phyloP scores from a whole-genome alignment of 2,888 invertebrate species.

The Macaria notata region DNA sequence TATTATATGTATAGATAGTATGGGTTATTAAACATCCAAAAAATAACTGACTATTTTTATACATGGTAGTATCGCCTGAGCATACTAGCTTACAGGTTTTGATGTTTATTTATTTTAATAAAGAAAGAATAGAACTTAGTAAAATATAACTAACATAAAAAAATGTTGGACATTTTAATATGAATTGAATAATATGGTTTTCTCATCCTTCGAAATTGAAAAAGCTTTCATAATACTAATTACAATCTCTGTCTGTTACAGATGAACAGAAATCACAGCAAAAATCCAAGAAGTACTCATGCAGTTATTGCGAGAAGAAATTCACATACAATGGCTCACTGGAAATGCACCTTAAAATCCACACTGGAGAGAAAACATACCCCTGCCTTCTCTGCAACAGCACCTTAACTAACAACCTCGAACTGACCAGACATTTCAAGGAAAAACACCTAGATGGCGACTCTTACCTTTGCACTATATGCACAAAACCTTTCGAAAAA shows the following conservation, averaged over 20 bases:
- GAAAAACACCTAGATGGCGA: conserved; percentile 47
- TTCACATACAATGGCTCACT: conserved; percentile 53
- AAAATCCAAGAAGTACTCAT: conserved; percentile 42
- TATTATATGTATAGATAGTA: too few species aligned
- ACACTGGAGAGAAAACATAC: conserved; percentile 57
- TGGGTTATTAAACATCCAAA: not conserved
- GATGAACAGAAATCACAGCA: conserved; percentile 25
- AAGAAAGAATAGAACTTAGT: too few species aligned
- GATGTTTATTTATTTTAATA: too few species aligned
- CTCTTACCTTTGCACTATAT: conserved; percentile 56
- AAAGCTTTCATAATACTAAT: too few species aligned
- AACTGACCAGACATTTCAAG: conserved; percentile 59
- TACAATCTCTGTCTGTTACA: conserved; percentile 13
- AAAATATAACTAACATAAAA: too few species aligned
- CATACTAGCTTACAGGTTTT: too few species aligned
- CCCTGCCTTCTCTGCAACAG: conserved; percentile 56
- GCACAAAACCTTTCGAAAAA: conserved; percentile 54
- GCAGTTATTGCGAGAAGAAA: conserved; percentile 51
- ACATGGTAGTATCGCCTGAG: too few species aligned
- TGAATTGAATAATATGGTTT: too few species aligned
- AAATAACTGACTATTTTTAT: not conserved
- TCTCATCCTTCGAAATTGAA: too few species aligned
- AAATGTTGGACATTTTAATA: too few species aligned
- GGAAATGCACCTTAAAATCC: conserved; percentile 51
- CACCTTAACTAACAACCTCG: conserved; percentile 55